A percentile compares a stretch with the other conserved stretches of the same genome.
Conservation (phyloP, 1,140 invertebrate species). For the Parasteatoda tepidariorum region DNA sequence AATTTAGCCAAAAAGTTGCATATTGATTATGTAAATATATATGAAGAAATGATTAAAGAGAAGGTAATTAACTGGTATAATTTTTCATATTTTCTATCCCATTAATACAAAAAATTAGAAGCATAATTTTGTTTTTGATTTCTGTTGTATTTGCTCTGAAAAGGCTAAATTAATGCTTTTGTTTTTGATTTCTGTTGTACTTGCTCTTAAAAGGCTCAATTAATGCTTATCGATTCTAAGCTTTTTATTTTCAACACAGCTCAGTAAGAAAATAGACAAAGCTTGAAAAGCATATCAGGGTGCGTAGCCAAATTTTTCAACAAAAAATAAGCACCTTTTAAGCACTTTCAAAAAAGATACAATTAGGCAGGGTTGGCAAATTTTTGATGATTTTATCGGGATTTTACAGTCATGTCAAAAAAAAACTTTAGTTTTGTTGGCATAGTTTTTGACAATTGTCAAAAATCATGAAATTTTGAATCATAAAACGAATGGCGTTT, state of each 20-base stretch:
- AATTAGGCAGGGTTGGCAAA: too few relatives aligned
- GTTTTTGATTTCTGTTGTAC: neutral
- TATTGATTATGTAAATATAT: conserved; percentile 64
- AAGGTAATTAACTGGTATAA: conserved; percentile 16
- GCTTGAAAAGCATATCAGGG: too few relatives aligned
- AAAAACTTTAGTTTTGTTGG: too few relatives aligned
- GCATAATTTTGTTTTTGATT: neutral
- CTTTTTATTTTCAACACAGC: neutral
- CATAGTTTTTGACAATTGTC: too few relatives aligned
- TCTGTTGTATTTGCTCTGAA: neutral
- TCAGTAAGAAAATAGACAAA: neutral
- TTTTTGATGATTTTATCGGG: too few relatives aligned
- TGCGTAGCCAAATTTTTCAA: too few relatives aligned
- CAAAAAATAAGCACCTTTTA: too few relatives aligned
- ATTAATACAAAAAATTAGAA: neutral
- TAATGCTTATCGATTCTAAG: neutral
- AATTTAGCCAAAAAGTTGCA: conserved; percentile 62
- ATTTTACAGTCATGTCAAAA: too few relatives aligned
- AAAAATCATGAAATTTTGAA: too few relatives aligned
- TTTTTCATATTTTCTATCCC: neutral
- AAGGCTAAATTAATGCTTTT: neutral
- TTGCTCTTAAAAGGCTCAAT: neutral
- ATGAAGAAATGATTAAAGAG: conserved; percentile 64
- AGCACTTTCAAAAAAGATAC: too few relatives aligned
- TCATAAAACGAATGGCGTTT: too few relatives aligned